Evolutionary conservation across 37 sponge, comb jelly and placozoan genomes (phyloP).

Genomic region (Halisarca cf. caerulea): DNA sequence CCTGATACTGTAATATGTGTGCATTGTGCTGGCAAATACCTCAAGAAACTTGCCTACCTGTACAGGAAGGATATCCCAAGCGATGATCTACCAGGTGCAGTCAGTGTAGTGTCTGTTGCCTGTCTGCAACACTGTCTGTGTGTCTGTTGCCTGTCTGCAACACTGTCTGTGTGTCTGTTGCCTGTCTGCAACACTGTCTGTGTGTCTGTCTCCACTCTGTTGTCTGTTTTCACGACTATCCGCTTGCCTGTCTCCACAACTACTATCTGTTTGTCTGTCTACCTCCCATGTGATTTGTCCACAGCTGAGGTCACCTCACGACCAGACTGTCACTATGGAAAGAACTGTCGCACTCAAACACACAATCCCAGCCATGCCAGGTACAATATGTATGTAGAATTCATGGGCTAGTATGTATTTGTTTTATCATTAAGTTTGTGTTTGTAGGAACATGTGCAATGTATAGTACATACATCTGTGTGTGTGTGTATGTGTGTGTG

Average conservation of each 20-base stretch:
- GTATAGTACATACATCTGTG: too few species aligned
- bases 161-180: too few species aligned
- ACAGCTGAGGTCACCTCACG: conserved; percentile 64
- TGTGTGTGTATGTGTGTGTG: too few species aligned
- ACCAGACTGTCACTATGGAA: conserved; percentile 85
- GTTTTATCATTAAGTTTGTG: too few species aligned
- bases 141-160: too few species aligned
- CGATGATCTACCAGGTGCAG: conserved; percentile 76
- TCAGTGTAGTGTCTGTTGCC: too few species aligned
- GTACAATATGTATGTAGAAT: conserved; percentile 26
- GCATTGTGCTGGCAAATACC: conserved; percentile 58
- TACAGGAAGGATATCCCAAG: conserved; percentile 79
- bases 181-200: too few species aligned
- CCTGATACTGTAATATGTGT: conserved; percentile 37
- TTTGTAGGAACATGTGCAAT: too few species aligned
- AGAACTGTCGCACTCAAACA: conserved; percentile 79
- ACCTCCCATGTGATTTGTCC: neutral
- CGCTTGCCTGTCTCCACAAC: too few species aligned
- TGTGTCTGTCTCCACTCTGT: too few species aligned
- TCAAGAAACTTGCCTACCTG: conserved; percentile 74
- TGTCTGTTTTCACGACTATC: too few species aligned
- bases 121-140: too few species aligned
- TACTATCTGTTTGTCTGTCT: neutral
- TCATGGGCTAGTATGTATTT: neutral
- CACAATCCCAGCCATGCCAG: conserved; percentile 75